These are phyloP conservation scores for Amiota communis DNA, from an alignment of 2,888 invertebrate genomes.

Conservation along the genomic window DNA sequence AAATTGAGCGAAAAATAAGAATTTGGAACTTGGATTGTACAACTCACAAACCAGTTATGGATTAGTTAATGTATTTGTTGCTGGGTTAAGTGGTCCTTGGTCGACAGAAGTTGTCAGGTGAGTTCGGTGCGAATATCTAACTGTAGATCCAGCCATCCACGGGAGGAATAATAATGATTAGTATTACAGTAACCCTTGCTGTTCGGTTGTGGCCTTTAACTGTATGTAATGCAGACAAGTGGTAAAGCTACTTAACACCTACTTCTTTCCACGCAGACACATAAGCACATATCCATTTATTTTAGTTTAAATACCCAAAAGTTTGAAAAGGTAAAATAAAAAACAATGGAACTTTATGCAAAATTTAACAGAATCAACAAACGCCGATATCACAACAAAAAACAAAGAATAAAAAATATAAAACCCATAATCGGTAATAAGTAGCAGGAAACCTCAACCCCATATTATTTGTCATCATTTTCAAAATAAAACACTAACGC, in stretches of 20 bases:
- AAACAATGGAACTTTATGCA: slow-evolving; percentile 63
- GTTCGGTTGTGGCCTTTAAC: not conserved
- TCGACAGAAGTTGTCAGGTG: no score
- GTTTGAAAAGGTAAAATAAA: slow-evolving; percentile 49
- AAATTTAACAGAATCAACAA: slow-evolving; percentile 69
- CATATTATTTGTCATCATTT: slow-evolving; percentile 37
- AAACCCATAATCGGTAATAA: no score
- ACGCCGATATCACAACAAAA: slow-evolving; percentile 33
- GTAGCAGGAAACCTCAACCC: not conserved
- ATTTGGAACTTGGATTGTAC: not conserved
- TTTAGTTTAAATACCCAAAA: slow-evolving; percentile 66
- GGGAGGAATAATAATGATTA: no score
- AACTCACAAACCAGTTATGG: not conserved
- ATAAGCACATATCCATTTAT: slow-evolving; percentile 61
- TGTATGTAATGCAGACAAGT: slow-evolving; percentile 39
- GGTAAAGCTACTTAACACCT: slow-evolving; percentile 69
- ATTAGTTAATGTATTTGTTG: not conserved
- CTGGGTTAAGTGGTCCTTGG: not conserved
- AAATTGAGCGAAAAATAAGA: slow-evolving; percentile 45
- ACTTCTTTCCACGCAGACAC: slow-evolving; percentile 44
- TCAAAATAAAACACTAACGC: slow-evolving; percentile 17
- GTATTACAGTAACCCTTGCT: not conserved
- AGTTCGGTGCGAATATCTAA: no score
- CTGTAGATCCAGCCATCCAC: no score
- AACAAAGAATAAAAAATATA: not conserved